Percentiles rank a stretch among this genome's conserved stretches.
These are phyloP conservation scores for Leucoptera coffeella DNA, from an alignment of 2,888 invertebrate genomes.

Conservation along the genomic window DNA sequence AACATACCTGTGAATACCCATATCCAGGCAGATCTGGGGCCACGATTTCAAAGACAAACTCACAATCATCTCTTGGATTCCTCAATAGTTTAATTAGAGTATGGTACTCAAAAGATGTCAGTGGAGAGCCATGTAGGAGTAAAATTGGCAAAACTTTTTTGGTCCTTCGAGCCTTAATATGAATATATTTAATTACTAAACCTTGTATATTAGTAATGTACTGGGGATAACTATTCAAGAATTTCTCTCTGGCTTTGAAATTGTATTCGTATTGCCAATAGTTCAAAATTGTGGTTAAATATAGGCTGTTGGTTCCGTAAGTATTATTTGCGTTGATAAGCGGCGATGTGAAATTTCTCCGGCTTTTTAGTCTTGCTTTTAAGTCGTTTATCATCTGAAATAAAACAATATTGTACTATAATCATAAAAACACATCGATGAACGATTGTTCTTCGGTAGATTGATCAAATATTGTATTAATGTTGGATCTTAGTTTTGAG, in stretches of 20 bases:
- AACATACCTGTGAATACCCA: slow-evolving; percentile 5
- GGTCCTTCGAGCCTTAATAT: slow-evolving; percentile 47
- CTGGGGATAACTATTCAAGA: slow-evolving; percentile 70
- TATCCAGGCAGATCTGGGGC: slow-evolving; percentile 21
- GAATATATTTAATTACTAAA: slow-evolving; percentile 70
- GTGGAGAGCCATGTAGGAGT: slow-evolving; percentile 36
- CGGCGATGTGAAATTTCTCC: slow-evolving; percentile 18
- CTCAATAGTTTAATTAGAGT: neutral
- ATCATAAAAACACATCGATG: too few species aligned
- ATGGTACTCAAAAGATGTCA: neutral
- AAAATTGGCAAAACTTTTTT: slow-evolving; percentile 2
- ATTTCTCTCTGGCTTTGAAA: slow-evolving; percentile 54
- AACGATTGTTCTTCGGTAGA: too few species aligned
- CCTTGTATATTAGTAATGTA: slow-evolving; percentile 70
- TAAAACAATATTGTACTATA: too few species aligned
- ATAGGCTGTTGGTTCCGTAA: slow-evolving; percentile 74
- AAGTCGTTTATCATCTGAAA: slow-evolving; percentile 3
- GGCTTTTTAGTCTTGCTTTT: neutral
- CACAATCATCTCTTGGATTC: slow-evolving; percentile 12
- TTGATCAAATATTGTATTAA: too few species aligned
- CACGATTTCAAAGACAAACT: slow-evolving; percentile 46
- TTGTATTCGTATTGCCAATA: slow-evolving; percentile 78
- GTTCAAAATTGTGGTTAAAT: slow-evolving; percentile 59
- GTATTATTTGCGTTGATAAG: slow-evolving; percentile 64
- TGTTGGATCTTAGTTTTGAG: too few species aligned